A percentile compares a stretch with the other conserved stretches of the same genome.
phyloP scores from a whole-genome alignment of 2,888 invertebrate genomes.

The Coenonympha arcania region DNA sequence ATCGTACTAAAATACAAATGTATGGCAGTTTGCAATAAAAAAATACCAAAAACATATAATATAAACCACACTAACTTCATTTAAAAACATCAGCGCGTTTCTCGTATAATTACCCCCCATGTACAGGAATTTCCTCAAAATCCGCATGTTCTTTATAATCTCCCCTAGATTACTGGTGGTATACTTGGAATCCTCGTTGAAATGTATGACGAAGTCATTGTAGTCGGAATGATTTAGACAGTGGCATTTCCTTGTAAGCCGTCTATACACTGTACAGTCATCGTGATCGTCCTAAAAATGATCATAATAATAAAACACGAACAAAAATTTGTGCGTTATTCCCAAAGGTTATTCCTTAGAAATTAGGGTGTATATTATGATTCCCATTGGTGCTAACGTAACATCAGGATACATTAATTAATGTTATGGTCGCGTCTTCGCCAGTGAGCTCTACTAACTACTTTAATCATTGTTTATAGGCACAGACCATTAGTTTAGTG shows the following conservation, averaged over 20 bases:
- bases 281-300: conserved; percentile 47
- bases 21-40: no score
- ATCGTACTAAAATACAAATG: no score
- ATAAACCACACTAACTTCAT: conserved; percentile 42
- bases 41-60: no score
- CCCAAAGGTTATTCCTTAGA: no score
- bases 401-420: background rate
- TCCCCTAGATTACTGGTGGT: conserved; percentile 51
- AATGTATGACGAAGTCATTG: conserved; percentile 61
- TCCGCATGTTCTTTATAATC: conserved; percentile 60
- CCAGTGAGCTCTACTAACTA: no score
- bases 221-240: conserved; percentile 52
- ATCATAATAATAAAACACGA: background rate
- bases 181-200: conserved; percentile 55
- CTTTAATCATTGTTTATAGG: no score
- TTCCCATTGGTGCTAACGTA: no score
- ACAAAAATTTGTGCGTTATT: no score
- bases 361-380: no score
- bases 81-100: conserved; percentile 56
- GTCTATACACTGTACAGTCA: conserved; percentile 58
- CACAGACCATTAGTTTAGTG: no score
- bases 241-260: conserved; percentile 54
- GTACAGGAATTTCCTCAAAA: conserved; percentile 60
- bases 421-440: no score
- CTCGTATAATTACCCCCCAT: conserved; percentile 54